phyloP scores from a whole-genome alignment of 2,888 invertebrate genomes.

The Poecilus cupreus region DNA sequence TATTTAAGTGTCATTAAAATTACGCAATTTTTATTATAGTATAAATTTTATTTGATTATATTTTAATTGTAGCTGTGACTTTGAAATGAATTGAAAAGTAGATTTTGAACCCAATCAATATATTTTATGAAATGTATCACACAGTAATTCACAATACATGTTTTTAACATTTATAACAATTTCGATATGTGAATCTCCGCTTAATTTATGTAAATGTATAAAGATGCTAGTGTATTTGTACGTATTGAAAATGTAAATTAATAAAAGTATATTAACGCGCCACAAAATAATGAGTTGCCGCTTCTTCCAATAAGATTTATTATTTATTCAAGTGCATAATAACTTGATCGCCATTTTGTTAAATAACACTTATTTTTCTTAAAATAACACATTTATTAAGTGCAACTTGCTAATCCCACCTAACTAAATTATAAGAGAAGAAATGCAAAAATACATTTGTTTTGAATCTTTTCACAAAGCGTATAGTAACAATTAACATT shows the following conservation, averaged over 20 bases:
- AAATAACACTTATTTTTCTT: constrained; percentile 52
- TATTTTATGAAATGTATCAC: constrained; percentile 36
- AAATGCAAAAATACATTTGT: constrained; percentile 58
- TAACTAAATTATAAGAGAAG: constrained; percentile 49
- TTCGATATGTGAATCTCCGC: constrained; percentile 19
- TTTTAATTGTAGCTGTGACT: constrained; percentile 7
- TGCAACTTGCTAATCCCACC: constrained; percentile 50
- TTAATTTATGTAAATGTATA: constrained; percentile 16
- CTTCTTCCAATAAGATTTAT: constrained; percentile 29
- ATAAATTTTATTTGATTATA: background rate
- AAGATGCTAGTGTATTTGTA: constrained; percentile 15
- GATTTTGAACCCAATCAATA: constrained; percentile 13
- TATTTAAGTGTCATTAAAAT: background rate
- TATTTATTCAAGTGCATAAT: constrained; percentile 28
- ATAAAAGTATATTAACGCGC: constrained; percentile 26
- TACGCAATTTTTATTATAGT: background rate
- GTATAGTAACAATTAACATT: constrained; percentile 51
- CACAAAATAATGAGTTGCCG: constrained; percentile 1
- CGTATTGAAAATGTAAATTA: constrained; percentile 1
- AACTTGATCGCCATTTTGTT: background rate
- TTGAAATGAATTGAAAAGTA: constrained; percentile 3
- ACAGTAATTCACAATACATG: constrained; percentile 32
- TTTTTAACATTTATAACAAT: constrained; percentile 7
- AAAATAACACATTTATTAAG: constrained; percentile 58
- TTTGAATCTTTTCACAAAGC: constrained; percentile 49